Percentiles rank a stretch among this genome's conserved stretches.
These are phyloP conservation scores for Parascotia fuliginaria DNA, from an alignment of 2,888 invertebrate species.

Conservation along the genomic window DNA sequence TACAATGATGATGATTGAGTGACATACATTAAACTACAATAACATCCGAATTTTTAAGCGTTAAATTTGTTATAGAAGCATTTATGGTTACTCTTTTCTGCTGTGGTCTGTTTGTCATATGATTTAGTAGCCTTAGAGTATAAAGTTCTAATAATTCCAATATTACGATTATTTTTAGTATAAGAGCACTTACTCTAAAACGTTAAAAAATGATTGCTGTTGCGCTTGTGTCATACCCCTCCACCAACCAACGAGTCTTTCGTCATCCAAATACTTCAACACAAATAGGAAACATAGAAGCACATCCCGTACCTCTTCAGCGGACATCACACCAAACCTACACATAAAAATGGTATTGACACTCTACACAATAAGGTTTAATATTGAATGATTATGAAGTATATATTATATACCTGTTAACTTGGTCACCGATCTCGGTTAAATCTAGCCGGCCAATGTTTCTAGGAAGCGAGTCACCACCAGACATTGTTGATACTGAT, in stretches of 20 bases:
- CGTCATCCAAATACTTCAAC: slow-evolving; percentile 95
- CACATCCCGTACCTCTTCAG: slow-evolving; percentile 94
- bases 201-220: slow-evolving; percentile 93
- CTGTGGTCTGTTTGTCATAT: too few species aligned
- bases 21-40: too few species aligned
- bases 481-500: slow-evolving; percentile 90
- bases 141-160: too few species aligned
- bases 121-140: too few species aligned
- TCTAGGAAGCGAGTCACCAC: slow-evolving; percentile 80
- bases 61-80: too few species aligned
- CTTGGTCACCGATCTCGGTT: slow-evolving; percentile 81
- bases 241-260: slow-evolving; percentile 96
- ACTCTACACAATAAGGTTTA: neutral
- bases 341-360: slow-evolving; percentile 41
- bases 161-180: neutral
- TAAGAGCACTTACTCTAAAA: slow-evolving; percentile 89
- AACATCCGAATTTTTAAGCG: too few species aligned
- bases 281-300: slow-evolving; percentile 96
- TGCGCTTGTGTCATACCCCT: slow-evolving; percentile 93
- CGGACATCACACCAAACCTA: slow-evolving; percentile 84
- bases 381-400: neutral
- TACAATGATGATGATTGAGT: neutral
- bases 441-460: slow-evolving; percentile 71
- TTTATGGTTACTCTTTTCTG: too few species aligned
- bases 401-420: slow-evolving; percentile 75